Base-by-base conservation (phyloP, 2,113 vertebrate genomes). In the Centropus bengalensis region DNA sequence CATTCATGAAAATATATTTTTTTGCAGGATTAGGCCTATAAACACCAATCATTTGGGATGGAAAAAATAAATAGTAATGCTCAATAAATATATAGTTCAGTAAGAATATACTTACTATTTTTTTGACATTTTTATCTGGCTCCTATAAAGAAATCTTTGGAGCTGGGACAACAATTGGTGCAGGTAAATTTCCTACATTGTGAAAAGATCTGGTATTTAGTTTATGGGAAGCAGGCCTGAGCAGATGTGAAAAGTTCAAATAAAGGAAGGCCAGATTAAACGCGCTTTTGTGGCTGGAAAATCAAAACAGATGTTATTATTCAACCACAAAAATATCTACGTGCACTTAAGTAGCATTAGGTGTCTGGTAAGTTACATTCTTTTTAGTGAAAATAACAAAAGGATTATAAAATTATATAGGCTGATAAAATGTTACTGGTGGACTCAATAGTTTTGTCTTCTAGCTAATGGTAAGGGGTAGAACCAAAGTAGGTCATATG, bases 231-330 rank as follows among this genome's bases (percentile, higher is more conserved):
- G 95, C 73, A 91, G 97, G 97, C 97, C 96, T 96, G 88, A 98
- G 94, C 98, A 98, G 97, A 98, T 98, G 98, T 98, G 97, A 98
- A 98, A 98, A 98, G 98, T 98, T 98, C 98, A 98, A 97, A 98
- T 97, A 97, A 98, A 98, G 98, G 98, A 98, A 98, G 97, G 97
- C 97, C 98, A 98, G 98, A 98, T 98, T 98, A 98, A 98, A 98
- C 4, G 77, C 96, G 98, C 97, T 98, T 98, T 89, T 97, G 97
- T 98, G 97, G 95, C 94, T 97, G 91, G 94, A 98, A 98, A 98
- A 97, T 93, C 97, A 98, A 98, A 98, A 97, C 98, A 98, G 98
- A 98, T 98, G 98, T 97, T 98, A 95, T 98, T 98, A 98, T 98
- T 97, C 97, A 98, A 97, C 95, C 97, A 95, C 97, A 94, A 96